Percentiles rank a stretch among this genome's conserved stretches.
Evolutionary conservation across 2,113 vertebrate species (phyloP).

Genomic region (Peromyscus leucopus): DNA sequence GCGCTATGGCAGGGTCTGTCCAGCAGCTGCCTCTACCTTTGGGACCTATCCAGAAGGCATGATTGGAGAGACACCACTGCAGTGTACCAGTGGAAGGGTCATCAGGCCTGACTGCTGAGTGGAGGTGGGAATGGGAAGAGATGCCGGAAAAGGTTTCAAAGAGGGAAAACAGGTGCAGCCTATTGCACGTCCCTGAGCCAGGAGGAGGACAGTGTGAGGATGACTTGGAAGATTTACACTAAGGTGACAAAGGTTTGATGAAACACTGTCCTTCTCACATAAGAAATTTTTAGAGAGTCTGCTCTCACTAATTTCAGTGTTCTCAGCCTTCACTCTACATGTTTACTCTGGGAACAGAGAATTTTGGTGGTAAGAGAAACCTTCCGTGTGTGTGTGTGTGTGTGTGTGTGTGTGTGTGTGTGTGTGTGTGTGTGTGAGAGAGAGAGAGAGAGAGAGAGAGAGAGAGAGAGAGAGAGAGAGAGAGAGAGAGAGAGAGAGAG

Average conservation of each 20-base stretch:
- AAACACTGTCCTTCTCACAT: rapidly evolving
- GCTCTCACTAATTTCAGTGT: rapidly evolving
- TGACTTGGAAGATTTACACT: rapidly evolving
- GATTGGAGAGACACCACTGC: rapidly evolving
- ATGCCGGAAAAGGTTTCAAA: neutral
- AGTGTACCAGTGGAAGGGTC: rapidly evolving
- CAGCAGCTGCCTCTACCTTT: neutral
- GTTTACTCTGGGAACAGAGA: neutral
- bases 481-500: too few relatives aligned
- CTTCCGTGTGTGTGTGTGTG: neutral
- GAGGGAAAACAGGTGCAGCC: rapidly evolving
- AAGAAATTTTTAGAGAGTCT: neutral
- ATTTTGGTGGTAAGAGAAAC: neutral
- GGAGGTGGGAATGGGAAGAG: neutral
- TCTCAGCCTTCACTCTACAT: rapidly evolving
- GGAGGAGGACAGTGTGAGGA: neutral
- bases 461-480: too few relatives aligned
- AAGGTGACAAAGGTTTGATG: rapidly evolving
- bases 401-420: neutral
- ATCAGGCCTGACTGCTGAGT: neutral
- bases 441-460: too few relatives aligned
- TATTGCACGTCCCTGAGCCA: neutral
- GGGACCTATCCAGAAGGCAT: neutral
- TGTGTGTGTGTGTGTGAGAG: neutral
- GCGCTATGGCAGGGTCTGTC: rapidly evolving